Evolutionary conservation across 2,888 invertebrate genomes (phyloP), one percentile per base, ranked within the genome.

Genomic region (Ophraella communa): DNA sequence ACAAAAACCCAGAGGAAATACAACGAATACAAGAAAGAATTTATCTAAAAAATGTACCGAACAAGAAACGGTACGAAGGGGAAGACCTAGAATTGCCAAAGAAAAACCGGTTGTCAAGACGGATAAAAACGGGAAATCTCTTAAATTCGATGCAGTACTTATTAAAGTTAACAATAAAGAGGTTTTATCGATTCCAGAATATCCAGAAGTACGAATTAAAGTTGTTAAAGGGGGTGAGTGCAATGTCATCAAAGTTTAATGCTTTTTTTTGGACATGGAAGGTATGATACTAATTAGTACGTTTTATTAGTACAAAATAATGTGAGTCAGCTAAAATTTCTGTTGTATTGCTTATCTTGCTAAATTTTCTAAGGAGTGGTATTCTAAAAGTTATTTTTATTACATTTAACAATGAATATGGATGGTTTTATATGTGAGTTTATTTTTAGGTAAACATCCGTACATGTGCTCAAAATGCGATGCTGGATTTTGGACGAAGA

Each of bases 391-490:
- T n/a, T n/a, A n/a, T n/a, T n/a, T n/a, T n/a, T n/a, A n/a, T n/a
- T n/a, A n/a, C n/a, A n/a, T n/a, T n/a, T n/a, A n/a, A n/a, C n/a
- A n/a, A n/a, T n/a, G 10, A 1, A 30, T 30, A 10, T 30, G 30
- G 3, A 30, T 30, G 11, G 8, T 30, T 30, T 10, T 55, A 51
- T 23, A 35, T 20, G 20, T 35, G n/a, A 30, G 8, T 8, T 33
- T 1, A 49, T 59, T 68, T 72, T 5, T 65, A 78, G 80, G 80
- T n/a, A 80, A 81, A 72, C 71, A 78, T 49, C 81, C 81, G 0
- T 81, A 79, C 69, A 68, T 68, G 4, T 81, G 81, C 61, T 71
- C 72, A 51, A 78, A 79, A 54, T 81, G 81, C 63, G 75, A 77
- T 10, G 60, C 74, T 58, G 77, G 77, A 3, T 81, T 81, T 64